phyloP scores from a whole-genome alignment of 92 coral and sea anemone species.

The Palythoa caribaeorum region DNA sequence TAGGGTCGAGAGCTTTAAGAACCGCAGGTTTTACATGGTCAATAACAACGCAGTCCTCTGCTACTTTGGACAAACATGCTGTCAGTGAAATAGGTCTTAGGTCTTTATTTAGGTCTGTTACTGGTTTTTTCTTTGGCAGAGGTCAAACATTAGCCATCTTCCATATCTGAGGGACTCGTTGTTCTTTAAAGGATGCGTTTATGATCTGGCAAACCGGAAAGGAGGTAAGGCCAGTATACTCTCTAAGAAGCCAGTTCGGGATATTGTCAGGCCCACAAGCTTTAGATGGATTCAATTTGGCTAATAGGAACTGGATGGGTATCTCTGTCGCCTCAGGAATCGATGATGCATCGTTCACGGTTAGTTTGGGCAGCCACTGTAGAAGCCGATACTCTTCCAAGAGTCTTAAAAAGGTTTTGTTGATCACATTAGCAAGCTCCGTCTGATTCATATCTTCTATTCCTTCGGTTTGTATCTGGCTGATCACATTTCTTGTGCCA shows the following conservation, averaged over 20 bases:
- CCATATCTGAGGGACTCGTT: constrained; percentile 43
- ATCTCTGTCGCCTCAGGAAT: constrained; percentile 12
- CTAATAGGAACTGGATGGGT: constrained; percentile 28
- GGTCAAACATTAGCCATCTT: constrained; percentile 44
- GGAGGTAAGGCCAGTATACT: constrained; percentile 45
- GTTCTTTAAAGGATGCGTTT: constrained; percentile 38
- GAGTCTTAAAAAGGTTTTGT: too few species aligned
- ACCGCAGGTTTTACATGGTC: constrained; percentile 58
- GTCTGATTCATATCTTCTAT: background rate
- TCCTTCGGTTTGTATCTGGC: background rate
- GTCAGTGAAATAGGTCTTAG: constrained; percentile 51
- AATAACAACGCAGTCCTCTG: constrained; percentile 44
- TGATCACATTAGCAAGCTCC: background rate
- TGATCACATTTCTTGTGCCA: too few species aligned
- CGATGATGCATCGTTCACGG: too few species aligned
- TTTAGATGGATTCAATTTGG: constrained; percentile 6
- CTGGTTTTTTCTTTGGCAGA: constrained; percentile 47
- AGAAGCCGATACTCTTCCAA: too few species aligned
- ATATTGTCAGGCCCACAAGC: constrained; percentile 49
- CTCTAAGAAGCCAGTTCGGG: constrained; percentile 48
- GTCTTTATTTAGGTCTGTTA: constrained; percentile 42
- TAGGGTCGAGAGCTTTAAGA: constrained; percentile 32
- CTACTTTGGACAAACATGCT: constrained; percentile 43
- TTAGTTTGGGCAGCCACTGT: too few species aligned
- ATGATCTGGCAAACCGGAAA: constrained; percentile 38